Conservation (phyloP, 2,113 vertebrate species). For the Alexandromys fortis region DNA sequence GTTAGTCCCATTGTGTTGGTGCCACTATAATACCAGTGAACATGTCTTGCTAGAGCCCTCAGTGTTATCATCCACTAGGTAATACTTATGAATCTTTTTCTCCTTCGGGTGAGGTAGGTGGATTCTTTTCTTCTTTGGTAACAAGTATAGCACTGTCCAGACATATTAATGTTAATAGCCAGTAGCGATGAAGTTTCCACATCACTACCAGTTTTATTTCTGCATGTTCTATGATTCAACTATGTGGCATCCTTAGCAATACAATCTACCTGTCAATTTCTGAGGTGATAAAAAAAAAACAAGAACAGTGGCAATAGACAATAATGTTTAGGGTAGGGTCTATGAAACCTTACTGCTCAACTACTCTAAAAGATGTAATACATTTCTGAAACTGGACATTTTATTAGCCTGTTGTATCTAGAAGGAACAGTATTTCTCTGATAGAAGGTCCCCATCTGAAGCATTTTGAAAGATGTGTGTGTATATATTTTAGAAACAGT, state of each 20-base stretch:
- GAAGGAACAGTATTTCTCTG: not conserved
- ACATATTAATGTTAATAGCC: not conserved
- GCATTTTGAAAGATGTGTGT: not conserved
- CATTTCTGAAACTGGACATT: not conserved
- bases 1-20: not conserved
- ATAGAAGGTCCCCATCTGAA: not conserved
- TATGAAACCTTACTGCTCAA: not conserved
- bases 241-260: not conserved
- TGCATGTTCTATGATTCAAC: not conserved
- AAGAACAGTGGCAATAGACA: not conserved
- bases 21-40: not conserved
- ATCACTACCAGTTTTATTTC: not conserved
- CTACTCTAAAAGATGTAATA: not conserved
- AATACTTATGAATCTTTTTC: not conserved
- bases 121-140: not conserved
- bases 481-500: not conserved
- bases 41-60: not conserved
- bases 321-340: not conserved
- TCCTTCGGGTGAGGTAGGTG: not conserved
- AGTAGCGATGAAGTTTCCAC: not conserved
- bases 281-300: not conserved
- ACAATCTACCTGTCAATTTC: not conserved
- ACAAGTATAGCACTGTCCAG: not conserved
- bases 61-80: not conserved
- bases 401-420: not conserved